Conservation (phyloP, 1,140 invertebrate genomes). For the Drosophila hydei region DNA sequence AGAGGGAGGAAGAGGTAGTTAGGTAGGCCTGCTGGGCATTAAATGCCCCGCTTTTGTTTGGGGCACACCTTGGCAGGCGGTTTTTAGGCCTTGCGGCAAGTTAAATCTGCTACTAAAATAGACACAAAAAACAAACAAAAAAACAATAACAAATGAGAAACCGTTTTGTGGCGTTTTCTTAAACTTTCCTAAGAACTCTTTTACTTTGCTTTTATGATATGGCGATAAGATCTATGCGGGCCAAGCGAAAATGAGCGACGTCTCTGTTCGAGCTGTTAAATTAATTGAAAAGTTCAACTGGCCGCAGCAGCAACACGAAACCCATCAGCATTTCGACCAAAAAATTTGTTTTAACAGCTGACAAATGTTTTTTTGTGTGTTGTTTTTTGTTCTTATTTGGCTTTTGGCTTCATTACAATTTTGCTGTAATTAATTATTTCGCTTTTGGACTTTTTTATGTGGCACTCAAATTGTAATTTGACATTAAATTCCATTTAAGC, state of each 20-base stretch:
- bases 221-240: slow-evolving; percentile 76
- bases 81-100: slow-evolving; percentile 40
- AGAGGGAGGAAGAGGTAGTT: not conserved
- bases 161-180: slow-evolving; percentile 57
- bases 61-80: slow-evolving; percentile 61
- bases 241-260: slow-evolving; percentile 53
- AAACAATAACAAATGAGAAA: slow-evolving; percentile 31
- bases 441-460: slow-evolving; percentile 28
- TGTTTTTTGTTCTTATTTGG: not conserved
- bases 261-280: slow-evolving; percentile 55
- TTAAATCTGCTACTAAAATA: slow-evolving; percentile 72
- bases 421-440: slow-evolving; percentile 46
- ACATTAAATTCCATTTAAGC: slow-evolving; percentile 42
- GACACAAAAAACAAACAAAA: slow-evolving; percentile 33
- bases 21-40: slow-evolving; percentile 39
- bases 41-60: slow-evolving; percentile 59
- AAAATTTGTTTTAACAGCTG: slow-evolving; percentile 76
- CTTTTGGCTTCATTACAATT: slow-evolving; percentile 39
- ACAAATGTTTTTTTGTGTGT: slow-evolving; percentile 61
- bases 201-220: slow-evolving; percentile 60
- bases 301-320: slow-evolving; percentile 43
- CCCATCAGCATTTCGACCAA: slow-evolving; percentile 66
- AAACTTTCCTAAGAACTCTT: slow-evolving; percentile 75
- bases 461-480: slow-evolving; percentile 44
- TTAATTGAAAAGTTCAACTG: slow-evolving; percentile 77